Evolutionary conservation across 1,140 invertebrate genomes (phyloP).

Genomic region (Drosophila lacertosa): DNA sequence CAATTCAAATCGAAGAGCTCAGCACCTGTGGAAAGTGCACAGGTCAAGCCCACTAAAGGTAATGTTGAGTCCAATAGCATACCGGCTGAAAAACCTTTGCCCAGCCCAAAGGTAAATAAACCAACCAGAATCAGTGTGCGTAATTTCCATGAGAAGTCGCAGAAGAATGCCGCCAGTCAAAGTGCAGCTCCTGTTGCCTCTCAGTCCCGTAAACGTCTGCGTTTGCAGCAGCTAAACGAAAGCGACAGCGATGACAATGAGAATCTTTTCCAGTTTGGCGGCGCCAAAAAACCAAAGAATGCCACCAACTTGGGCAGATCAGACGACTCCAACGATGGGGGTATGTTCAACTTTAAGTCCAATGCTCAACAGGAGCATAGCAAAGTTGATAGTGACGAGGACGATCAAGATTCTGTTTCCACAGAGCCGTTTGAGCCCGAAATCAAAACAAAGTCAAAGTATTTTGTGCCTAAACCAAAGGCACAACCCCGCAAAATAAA

Average conservation of each 20-base stretch:
- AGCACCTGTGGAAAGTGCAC: neutral
- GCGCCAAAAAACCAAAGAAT: slow-evolving; percentile 36
- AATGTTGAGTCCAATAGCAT: neutral
- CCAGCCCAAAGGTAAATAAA: slow-evolving; percentile 1
- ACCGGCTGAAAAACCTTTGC: neutral
- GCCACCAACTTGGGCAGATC: neutral
- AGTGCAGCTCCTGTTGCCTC: neutral
- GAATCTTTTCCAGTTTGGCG: slow-evolving; percentile 60
- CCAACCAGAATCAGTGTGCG: slow-evolving; percentile 44
- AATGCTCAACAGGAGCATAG: neutral
- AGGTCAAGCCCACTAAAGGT: neutral
- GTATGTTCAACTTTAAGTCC: slow-evolving; percentile 41
- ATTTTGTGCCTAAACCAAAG: slow-evolving; percentile 53
- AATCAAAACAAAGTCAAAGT: slow-evolving; percentile 43
- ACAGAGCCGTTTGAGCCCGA: slow-evolving; percentile 45
- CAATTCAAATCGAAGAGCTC: slow-evolving; percentile 19
- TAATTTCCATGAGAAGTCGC: slow-evolving; percentile 58
- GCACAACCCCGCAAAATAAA: slow-evolving; percentile 46
- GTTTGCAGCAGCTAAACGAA: slow-evolving; percentile 43
- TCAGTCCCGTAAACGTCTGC: slow-evolving; percentile 53
- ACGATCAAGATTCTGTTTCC: slow-evolving; percentile 36
- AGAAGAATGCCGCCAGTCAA: slow-evolving; percentile 17
- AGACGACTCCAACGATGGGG: slow-evolving; percentile 29
- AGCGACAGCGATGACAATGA: slow-evolving; percentile 67
- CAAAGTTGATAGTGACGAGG: slow-evolving; percentile 13